phyloP scores from a whole-genome alignment of 2,113 vertebrate genomes.

The human (Homo sapiens) region GRCh38 chr2:109179001-109179500 shows the following conservation, averaged over 20 bases:
- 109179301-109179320: background rate
- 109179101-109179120: background rate
- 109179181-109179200: background rate
- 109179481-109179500: background rate
- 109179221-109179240: background rate
- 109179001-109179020: background rate
- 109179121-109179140: background rate
- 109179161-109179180: background rate
- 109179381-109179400: no score
- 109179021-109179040: background rate
- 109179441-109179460: background rate
- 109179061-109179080: background rate
- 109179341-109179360: no score
- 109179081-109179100: background rate
- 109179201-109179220: background rate
- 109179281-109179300: background rate
- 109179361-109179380: background rate
- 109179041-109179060: background rate
- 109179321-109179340: background rate
- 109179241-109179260: background rate
- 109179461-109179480: background rate
- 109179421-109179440: background rate
- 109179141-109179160: background rate
- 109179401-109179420: no score
- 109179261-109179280: background rate